A percentile compares a stretch with the other conserved stretches of the same genome.
These are phyloP conservation scores for Gambusia holbrooki DNA, from an alignment of 2,113 vertebrate species.

Conservation along the genomic window DNA sequence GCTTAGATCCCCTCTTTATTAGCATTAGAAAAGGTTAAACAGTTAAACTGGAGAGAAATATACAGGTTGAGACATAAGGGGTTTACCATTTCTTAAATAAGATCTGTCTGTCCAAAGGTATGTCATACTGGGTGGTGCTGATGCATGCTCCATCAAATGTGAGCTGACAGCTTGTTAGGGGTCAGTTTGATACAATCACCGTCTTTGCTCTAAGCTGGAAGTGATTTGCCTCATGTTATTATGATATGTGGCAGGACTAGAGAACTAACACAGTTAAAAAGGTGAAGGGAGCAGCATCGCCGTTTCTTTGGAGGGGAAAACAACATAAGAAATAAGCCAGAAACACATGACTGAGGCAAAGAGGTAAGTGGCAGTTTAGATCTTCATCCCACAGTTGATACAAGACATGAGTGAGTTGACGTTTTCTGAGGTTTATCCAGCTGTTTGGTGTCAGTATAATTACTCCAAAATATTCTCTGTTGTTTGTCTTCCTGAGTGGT, in stretches of 20 bases:
- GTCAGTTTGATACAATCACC: constrained; percentile 76
- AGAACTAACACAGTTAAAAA: constrained; percentile 44
- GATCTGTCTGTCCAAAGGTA: constrained; percentile 59
- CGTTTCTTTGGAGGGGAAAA: constrained; percentile 8
- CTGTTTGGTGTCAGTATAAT: constrained; percentile 35
- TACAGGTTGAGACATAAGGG: neutral
- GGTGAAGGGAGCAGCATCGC: constrained; percentile 48
- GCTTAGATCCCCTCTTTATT: constrained; percentile 4
- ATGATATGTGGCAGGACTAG: constrained; percentile 50
- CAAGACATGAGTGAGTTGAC: constrained; percentile 26
- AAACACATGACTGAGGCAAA: constrained; percentile 38
- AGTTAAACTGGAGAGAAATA: neutral
- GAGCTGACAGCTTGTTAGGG: constrained; percentile 79
- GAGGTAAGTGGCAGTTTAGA: neutral
- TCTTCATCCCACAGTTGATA: constrained; percentile 14
- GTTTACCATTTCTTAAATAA: constrained; percentile 37
- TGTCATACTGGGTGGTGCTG: constrained; percentile 50
- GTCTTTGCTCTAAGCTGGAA: constrained; percentile 61
- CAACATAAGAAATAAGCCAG: constrained; percentile 36
- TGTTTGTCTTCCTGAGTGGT: constrained; percentile 15
- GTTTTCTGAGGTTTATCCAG: constrained; percentile 44
- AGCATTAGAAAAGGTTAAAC: constrained; percentile 18
- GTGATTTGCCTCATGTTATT: constrained; percentile 66
- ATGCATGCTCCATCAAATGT: constrained; percentile 74
- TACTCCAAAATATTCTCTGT: constrained; percentile 32